Conservation (phyloP, 2,797 vertebrate species). For the Sternarchorhynchus goeldii region DNA sequence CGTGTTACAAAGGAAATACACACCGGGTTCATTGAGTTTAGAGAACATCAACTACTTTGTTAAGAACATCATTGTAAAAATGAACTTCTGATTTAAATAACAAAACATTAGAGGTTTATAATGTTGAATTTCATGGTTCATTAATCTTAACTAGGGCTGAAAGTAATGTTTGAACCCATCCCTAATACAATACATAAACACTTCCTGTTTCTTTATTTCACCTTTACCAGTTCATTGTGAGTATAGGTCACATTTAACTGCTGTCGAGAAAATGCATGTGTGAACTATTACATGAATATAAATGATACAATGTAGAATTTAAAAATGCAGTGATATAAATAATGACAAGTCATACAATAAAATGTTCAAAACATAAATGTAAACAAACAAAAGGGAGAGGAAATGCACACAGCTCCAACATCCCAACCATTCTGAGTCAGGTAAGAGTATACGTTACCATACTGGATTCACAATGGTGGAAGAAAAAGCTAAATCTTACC, state of each 20-base stretch:
- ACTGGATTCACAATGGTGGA: constrained; percentile 12
- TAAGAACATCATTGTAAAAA: no score
- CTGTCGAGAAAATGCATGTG: neutral
- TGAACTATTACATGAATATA: neutral
- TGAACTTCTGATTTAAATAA: no score
- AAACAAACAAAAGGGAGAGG: neutral
- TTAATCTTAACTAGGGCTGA: no score
- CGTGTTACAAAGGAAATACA: no score
- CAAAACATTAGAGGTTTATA: no score
- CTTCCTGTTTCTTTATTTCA: no score
- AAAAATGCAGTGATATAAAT: neutral
- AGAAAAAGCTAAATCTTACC: constrained; percentile 38
- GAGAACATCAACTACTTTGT: no score
- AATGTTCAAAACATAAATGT: neutral
- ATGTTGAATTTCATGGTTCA: no score
- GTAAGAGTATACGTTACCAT: constrained; percentile 6
- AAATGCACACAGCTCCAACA: neutral
- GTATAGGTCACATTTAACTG: neutral
- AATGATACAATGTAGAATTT: neutral
- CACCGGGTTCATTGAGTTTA: no score
- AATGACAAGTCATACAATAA: neutral
- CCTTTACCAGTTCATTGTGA: neutral
- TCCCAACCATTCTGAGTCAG: neutral
- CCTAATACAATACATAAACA: no score
- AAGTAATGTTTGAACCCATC: no score